Percentiles rank a stretch among this genome's conserved stretches.
Evolutionary conservation across 2,797 vertebrate species (phyloP).

Genomic region (Zenarchopterus dispar): DNA sequence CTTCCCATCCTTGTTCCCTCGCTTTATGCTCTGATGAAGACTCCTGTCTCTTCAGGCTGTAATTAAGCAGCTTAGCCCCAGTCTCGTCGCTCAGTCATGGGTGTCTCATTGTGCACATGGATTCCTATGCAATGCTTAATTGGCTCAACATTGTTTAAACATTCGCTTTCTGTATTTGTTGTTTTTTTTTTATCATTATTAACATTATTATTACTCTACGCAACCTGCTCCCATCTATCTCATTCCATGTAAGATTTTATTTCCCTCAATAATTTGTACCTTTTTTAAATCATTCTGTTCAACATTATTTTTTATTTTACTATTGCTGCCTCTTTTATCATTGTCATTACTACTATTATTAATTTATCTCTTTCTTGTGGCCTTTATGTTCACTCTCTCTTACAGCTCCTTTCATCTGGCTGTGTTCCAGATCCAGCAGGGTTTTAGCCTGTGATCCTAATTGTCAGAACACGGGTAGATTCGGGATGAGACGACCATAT

Average conservation of each 20-base stretch:
- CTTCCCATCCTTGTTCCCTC: slow-evolving; percentile 6
- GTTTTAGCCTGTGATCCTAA: slow-evolving; percentile 64
- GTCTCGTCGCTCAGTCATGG: slow-evolving; percentile 72
- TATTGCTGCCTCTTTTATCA: no score
- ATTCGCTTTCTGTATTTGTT: slow-evolving; percentile 19
- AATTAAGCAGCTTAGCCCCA: slow-evolving; percentile 76
- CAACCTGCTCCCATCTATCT: neutral
- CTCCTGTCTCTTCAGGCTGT: slow-evolving; percentile 69
- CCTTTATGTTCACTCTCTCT: neutral
- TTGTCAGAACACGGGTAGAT: slow-evolving; percentile 61
- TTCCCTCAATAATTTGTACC: neutral
- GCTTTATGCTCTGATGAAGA: slow-evolving; percentile 61
- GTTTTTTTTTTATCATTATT: slow-evolving; percentile 2
- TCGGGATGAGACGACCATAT: slow-evolving; percentile 63
- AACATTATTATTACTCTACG: neutral
- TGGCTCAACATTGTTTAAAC: slow-evolving; percentile 74
- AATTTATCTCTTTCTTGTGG: slow-evolving; percentile 4
- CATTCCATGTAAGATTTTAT: no score
- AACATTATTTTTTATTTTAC: no score
- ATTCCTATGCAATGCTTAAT: slow-evolving; percentile 74
- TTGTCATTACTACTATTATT: neutral
- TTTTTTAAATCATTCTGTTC: no score
- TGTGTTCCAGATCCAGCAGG: slow-evolving; percentile 59
- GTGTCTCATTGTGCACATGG: slow-evolving; percentile 72
- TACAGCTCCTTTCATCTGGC: slow-evolving; percentile 51